These are phyloP conservation scores for Erethizon dorsatum DNA, from an alignment of 2,797 vertebrate species.

Conservation along the genomic window DNA sequence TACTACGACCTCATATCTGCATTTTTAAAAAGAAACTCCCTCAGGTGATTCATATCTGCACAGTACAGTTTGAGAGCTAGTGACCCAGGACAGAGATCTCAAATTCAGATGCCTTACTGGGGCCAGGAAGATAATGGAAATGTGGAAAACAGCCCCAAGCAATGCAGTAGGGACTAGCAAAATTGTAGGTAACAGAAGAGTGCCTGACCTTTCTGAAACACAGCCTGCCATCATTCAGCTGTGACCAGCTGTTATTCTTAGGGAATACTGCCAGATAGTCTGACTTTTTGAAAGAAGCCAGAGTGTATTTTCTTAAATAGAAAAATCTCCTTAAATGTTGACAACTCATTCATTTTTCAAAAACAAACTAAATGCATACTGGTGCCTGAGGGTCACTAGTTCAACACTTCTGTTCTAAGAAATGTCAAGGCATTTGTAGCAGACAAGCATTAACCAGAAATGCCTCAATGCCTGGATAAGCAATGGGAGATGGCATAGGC, in stretches of 20 bases:
- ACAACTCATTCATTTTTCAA: conserved; percentile 38
- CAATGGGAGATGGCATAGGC: neutral
- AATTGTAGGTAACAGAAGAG: conserved; percentile 1
- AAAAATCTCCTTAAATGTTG: conserved; percentile 54
- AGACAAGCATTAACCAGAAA: conserved; percentile 47
- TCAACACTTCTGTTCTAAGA: neutral
- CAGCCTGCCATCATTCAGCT: neutral
- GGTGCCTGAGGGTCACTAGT: neutral
- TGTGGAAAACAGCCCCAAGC: conserved; percentile 64
- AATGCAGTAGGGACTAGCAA: conserved; percentile 35
- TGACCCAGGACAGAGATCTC: conserved; percentile 41
- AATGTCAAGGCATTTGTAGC: conserved; percentile 7
- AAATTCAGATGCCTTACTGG: conserved; percentile 17
- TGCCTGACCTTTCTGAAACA: conserved; percentile 58
- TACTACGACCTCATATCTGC: neutral
- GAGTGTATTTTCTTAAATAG: neutral
- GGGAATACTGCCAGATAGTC: neutral
- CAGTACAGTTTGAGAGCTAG: conserved; percentile 51
- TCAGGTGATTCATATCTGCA: neutral
- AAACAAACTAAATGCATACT: neutral
- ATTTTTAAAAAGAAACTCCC: conserved; percentile 14
- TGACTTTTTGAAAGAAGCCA: conserved; percentile 53
- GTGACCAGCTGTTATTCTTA: conserved; percentile 22
- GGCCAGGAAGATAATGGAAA: conserved; percentile 56
- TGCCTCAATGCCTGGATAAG: neutral